These are phyloP conservation scores for Drosophila melanogaster DNA, from an alignment of 1,140 invertebrate genomes.

Conservation along the genomic window Release_6_plus_ISO1_MT NT_033777.3:9916501-9917000, in stretches of 20 bases:
- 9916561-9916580: slow-evolving; percentile 11
- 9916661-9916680: slow-evolving; percentile 45
- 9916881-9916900: not conserved
- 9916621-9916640: slow-evolving; percentile 80
- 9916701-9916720: slow-evolving; percentile 58
- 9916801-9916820: too few relatives aligned
- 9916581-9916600: slow-evolving; percentile 72
- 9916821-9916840: not conserved
- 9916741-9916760: slow-evolving; percentile 7
- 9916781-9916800: not conserved
- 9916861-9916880: too few relatives aligned
- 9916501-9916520: slow-evolving; percentile 64
- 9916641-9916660: slow-evolving; percentile 77
- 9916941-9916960: slow-evolving; percentile 7
- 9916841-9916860: too few relatives aligned
- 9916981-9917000: slow-evolving; percentile 45
- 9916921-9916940: slow-evolving; percentile 1
- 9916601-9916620: slow-evolving; percentile 82
- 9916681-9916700: slow-evolving; percentile 9
- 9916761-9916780: not conserved
- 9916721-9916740: slow-evolving; percentile 62
- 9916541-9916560: slow-evolving; percentile 31
- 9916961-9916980: slow-evolving; percentile 57
- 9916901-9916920: slow-evolving; percentile 3
- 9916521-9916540: slow-evolving; percentile 7